Conservation (phyloP, 2,797 vertebrate genomes). For the Pachyuromys duprasi region DNA sequence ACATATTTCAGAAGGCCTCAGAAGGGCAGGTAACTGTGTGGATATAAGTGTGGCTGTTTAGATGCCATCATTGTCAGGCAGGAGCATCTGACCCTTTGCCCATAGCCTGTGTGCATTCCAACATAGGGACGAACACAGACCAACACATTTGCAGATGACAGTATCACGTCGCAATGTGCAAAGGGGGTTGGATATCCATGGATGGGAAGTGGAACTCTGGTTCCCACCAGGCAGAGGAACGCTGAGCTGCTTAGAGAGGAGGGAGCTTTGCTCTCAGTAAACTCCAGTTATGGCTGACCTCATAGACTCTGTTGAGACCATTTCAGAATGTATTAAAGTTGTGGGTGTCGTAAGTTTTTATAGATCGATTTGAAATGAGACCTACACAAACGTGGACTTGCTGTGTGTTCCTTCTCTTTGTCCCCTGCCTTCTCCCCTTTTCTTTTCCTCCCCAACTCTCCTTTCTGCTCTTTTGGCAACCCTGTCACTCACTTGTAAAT, state of each 20-base stretch:
- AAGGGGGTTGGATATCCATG: too few relatives aligned
- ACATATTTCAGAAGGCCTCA: neutral
- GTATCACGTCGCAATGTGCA: neutral
- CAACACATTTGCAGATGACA: neutral
- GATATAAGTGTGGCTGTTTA: too few relatives aligned
- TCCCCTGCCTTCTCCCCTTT: neutral
- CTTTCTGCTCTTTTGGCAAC: neutral
- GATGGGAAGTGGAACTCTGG: neutral
- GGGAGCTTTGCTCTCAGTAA: neutral
- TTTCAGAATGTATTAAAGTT: neutral
- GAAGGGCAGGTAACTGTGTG: neutral
- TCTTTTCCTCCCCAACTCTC: neutral
- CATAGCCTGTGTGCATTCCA: neutral
- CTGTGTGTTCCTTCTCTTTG: neutral
- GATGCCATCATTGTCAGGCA: neutral
- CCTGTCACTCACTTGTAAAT: neutral
- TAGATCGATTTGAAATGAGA: neutral
- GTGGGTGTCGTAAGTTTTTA: neutral
- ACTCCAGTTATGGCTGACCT: neutral
- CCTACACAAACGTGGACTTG: neutral
- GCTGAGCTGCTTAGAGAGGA: neutral
- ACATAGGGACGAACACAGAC: neutral
- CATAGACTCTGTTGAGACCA: neutral
- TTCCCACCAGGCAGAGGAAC: neutral
- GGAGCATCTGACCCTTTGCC: neutral